These are phyloP conservation scores for Barnardius zonarius DNA, from an alignment of 2,113 vertebrate genomes.

Conservation along the genomic window DNA sequence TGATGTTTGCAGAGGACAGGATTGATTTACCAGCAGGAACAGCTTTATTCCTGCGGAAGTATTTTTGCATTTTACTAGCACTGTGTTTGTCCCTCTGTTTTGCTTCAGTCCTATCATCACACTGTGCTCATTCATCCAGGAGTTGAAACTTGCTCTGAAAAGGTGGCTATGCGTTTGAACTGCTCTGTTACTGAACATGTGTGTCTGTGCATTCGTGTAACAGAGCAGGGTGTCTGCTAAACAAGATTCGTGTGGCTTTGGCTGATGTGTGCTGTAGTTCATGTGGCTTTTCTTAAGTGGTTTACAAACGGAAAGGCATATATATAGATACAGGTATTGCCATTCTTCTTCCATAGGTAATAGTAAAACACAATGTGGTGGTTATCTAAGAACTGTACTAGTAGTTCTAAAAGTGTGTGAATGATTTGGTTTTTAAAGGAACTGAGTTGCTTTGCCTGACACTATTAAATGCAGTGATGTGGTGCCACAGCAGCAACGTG, in stretches of 20 bases:
- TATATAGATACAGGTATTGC: not conserved
- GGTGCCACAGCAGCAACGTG: not conserved
- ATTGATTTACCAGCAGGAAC: not conserved
- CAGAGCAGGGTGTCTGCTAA: not conserved
- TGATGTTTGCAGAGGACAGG: not conserved
- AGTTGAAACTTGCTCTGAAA: not conserved
- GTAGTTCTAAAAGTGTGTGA: not conserved
- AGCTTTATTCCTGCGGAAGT: not conserved
- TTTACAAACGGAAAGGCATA: not conserved
- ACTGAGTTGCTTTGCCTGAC: not conserved
- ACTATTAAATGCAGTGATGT: not conserved
- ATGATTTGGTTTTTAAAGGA: not conserved
- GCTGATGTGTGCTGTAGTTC: not conserved
- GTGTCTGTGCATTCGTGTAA: not conserved
- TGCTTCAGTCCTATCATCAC: not conserved
- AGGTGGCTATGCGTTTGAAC: not conserved
- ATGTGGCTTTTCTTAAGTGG: not conserved
- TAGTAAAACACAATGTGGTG: not conserved
- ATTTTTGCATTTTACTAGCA: not conserved
- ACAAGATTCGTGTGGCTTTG: not conserved
- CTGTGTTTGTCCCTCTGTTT: not conserved
- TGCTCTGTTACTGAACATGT: not conserved
- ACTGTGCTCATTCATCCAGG: not conserved
- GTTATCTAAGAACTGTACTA: not conserved
- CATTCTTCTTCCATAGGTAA: not conserved